phyloP scores from a whole-genome alignment of 2,888 invertebrate genomes.

The Meloe dianella region DNA sequence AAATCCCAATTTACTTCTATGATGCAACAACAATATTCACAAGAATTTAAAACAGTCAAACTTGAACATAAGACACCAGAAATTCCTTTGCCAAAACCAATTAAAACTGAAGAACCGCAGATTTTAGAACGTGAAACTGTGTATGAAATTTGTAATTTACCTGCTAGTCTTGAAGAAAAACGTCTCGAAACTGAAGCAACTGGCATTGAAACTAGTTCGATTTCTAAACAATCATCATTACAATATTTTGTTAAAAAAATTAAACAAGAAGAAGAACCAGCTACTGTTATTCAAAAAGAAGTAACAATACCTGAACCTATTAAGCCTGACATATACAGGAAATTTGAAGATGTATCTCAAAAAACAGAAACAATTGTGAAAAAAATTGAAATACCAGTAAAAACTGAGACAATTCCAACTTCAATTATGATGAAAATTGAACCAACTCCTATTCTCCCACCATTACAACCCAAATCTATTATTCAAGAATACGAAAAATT shows the following conservation, averaged over 20 bases:
- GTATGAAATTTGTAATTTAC: constrained; percentile 43
- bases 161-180: constrained; percentile 41
- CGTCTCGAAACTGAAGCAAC: constrained; percentile 44
- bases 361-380: constrained; percentile 24
- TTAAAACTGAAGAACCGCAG: constrained; percentile 35
- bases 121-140: constrained; percentile 44
- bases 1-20: constrained; percentile 53
- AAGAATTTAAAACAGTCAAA: constrained; percentile 54
- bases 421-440: constrained; percentile 12
- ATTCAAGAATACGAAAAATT: constrained; percentile 30
- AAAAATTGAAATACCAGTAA: constrained; percentile 48
- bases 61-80: constrained; percentile 54
- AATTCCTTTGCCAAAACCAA: constrained; percentile 48
- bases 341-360: constrained; percentile 53
- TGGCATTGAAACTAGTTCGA: constrained; percentile 65
- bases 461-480: not conserved
- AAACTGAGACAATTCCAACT: constrained; percentile 20
- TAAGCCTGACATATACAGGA: constrained; percentile 57
- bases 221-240: constrained; percentile 69
- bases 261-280: constrained; percentile 59
- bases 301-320: constrained; percentile 49
- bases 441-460: constrained; percentile 13
- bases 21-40: constrained; percentile 52
- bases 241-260: constrained; percentile 73
- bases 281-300: constrained; percentile 57